These are phyloP conservation scores for Drosophila lowei DNA, from an alignment of 1,140 invertebrate genomes.

Conservation along the genomic window DNA sequence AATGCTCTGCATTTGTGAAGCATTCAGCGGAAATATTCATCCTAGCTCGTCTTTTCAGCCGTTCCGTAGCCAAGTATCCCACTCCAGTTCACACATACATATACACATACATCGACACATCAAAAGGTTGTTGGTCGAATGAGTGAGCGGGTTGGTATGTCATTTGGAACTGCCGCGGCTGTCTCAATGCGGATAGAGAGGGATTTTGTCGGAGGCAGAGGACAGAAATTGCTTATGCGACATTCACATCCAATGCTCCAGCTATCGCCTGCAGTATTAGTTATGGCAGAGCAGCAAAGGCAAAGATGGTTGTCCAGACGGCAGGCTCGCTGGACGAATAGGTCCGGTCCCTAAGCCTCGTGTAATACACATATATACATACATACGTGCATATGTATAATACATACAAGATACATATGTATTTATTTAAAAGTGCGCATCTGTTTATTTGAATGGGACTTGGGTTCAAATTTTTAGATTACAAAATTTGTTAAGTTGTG, in stretches of 20 bases:
- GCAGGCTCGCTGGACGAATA: slow-evolving; percentile 36
- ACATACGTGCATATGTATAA: no score
- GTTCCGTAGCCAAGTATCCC: slow-evolving; percentile 46
- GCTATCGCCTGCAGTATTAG: slow-evolving; percentile 65
- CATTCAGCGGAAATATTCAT: slow-evolving; percentile 81
- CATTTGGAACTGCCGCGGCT: slow-evolving; percentile 38
- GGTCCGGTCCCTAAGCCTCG: slow-evolving; percentile 27
- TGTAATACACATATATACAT: no score
- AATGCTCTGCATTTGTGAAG: slow-evolving; percentile 76
- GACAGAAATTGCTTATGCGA: slow-evolving; percentile 80
- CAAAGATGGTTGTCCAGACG: slow-evolving; percentile 49
- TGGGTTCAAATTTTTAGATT: background rate
- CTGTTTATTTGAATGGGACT: slow-evolving; percentile 25
- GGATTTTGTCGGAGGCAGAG: slow-evolving; percentile 18
- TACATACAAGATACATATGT: background rate
- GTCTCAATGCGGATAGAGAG: slow-evolving; percentile 22
- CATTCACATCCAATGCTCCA: slow-evolving; percentile 62
- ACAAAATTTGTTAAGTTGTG: no score
- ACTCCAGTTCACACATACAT: slow-evolving; percentile 1
- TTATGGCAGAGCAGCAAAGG: slow-evolving; percentile 61
- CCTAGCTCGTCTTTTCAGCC: slow-evolving; percentile 70
- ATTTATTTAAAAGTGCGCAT: slow-evolving; percentile 41
- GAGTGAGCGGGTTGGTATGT: slow-evolving; percentile 54
- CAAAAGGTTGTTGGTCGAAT: slow-evolving; percentile 69
- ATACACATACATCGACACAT: slow-evolving; percentile 52